phyloP scores from a whole-genome alignment of 1,140 invertebrate species.

The Drosophila lini region DNA sequence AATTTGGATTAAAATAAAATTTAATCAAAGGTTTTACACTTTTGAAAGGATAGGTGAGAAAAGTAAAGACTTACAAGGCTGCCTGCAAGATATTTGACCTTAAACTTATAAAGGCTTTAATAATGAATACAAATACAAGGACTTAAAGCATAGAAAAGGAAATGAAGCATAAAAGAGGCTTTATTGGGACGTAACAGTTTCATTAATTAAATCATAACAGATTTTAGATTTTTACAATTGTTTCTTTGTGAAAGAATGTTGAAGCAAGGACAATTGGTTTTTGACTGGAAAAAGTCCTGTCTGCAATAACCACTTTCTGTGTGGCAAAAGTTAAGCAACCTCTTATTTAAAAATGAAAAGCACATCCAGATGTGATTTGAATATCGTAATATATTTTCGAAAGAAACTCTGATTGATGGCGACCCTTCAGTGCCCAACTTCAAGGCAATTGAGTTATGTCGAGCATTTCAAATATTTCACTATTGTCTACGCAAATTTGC shows the following conservation, averaged over 20 bases:
- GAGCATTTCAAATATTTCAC: slow-evolving; percentile 44
- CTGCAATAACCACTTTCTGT: background rate
- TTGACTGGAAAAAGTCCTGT: background rate
- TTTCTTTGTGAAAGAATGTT: background rate
- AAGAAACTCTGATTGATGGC: slow-evolving; percentile 19
- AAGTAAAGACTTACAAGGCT: too few species aligned
- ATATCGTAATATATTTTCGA: slow-evolving; percentile 25
- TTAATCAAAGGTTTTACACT: background rate
- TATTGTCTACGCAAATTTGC: slow-evolving; percentile 31
- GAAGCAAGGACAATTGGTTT: background rate
- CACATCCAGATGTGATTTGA: slow-evolving; percentile 1
- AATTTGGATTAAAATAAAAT: background rate
- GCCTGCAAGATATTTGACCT: background rate
- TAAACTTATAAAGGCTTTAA: background rate
- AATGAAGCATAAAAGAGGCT: background rate
- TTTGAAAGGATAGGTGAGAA: background rate
- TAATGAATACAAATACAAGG: background rate
- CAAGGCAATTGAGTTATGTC: slow-evolving; percentile 51
- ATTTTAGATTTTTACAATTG: background rate
- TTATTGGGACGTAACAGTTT: background rate
- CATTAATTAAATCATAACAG: background rate
- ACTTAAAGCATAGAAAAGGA: background rate
- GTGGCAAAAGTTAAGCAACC: background rate
- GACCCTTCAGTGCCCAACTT: slow-evolving; percentile 22
- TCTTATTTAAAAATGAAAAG: slow-evolving; percentile 1